Conservation (phyloP, 2,797 vertebrate genomes). For the Mormyrus proboscirostris region DNA sequence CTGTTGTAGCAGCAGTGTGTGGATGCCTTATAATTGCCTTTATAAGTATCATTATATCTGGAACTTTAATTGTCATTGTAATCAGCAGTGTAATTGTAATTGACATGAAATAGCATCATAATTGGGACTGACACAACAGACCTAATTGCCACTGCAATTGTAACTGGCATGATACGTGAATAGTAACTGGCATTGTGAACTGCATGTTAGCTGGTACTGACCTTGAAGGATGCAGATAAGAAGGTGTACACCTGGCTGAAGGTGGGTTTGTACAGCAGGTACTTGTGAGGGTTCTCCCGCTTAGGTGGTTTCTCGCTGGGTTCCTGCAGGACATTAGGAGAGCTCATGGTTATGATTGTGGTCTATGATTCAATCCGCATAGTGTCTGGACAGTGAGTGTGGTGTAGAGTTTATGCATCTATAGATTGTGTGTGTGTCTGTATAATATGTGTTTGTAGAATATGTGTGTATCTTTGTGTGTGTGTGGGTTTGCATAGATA, state of each 20-base stretch:
- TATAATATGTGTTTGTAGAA: neutral
- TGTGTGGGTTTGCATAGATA: neutral
- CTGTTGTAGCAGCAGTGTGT: neutral
- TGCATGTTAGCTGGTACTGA: slow-evolving; percentile 37
- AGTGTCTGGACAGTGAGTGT: neutral
- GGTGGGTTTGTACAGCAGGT: slow-evolving; percentile 93
- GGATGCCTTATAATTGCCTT: neutral
- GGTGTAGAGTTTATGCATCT: neutral
- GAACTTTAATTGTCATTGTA: neutral
- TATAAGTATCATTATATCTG: neutral
- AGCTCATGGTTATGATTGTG: neutral
- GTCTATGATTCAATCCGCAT: neutral
- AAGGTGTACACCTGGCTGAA: slow-evolving; percentile 98
- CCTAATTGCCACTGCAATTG: neutral
- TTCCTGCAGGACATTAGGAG: slow-evolving; percentile 60
- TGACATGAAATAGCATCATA: neutral
- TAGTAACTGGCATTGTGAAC: neutral
- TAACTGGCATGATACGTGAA: neutral
- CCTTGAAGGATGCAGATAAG: slow-evolving; percentile 96
- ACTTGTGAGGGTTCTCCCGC: slow-evolving; percentile 96
- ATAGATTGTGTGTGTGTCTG: neutral
- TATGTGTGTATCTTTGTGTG: neutral
- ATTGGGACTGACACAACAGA: neutral
- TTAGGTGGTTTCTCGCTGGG: slow-evolving; percentile 87
- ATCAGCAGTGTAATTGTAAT: neutral